Conservation (phyloP, 2,797 vertebrate genomes). For the Streptopelia turtur region DNA sequence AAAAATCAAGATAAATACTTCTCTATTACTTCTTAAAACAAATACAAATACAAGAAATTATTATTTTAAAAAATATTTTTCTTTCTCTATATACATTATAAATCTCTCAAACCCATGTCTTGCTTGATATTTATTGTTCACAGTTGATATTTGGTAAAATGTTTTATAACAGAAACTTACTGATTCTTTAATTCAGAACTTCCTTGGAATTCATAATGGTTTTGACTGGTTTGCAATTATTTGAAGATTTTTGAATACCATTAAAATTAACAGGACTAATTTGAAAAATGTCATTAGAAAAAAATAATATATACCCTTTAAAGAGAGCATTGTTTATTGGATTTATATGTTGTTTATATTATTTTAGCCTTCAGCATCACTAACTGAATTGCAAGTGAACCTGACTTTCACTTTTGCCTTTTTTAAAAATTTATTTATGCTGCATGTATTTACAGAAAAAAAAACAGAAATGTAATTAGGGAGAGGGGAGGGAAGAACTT, state of each 20-base stretch:
- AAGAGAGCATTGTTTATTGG: background rate
- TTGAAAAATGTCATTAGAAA: conserved; percentile 34
- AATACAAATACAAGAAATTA: background rate
- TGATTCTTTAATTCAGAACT: conserved; percentile 53
- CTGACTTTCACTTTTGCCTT: conserved; percentile 22
- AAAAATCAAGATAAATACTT: background rate
- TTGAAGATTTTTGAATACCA: conserved; percentile 57
- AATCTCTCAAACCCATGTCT: background rate
- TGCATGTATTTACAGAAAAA: conserved; percentile 42
- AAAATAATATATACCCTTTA: conserved; percentile 22
- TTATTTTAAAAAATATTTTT: conserved; percentile 8
- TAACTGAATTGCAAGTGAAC: conserved; percentile 48
- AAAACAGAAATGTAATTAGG: background rate
- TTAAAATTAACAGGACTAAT: conserved; percentile 50
- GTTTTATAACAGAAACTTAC: conserved; percentile 25
- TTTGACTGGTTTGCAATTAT: conserved; percentile 45
- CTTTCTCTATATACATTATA: background rate
- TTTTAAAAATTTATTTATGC: conserved; percentile 1
- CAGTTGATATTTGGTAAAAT: conserved; percentile 39
- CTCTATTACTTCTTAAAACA: background rate
- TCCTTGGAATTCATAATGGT: conserved; percentile 21
- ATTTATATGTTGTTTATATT: conserved; percentile 32
- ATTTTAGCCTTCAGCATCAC: conserved; percentile 64
- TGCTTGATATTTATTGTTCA: conserved; percentile 43
- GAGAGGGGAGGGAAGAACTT: background rate